Evolutionary conservation across 2,888 invertebrate genomes (phyloP).

Genomic region (Drosophila gaucha): DNA sequence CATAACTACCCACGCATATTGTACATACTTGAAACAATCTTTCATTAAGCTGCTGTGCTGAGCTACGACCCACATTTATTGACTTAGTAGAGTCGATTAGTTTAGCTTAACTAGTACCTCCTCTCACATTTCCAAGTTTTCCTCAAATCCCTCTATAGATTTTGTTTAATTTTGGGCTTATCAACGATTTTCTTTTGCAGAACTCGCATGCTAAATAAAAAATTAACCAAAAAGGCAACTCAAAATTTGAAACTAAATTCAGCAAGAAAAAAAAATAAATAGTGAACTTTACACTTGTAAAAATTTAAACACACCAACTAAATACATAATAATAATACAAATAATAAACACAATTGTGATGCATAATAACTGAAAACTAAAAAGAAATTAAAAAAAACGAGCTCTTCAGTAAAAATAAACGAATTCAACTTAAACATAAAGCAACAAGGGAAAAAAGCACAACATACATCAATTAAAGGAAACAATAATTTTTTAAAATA

Average conservation of each 20-base stretch:
- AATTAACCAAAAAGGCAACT: conserved; percentile 55
- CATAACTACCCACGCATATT: not conserved
- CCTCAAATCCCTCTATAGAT: conserved; percentile 53
- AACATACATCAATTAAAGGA: conserved; percentile 74
- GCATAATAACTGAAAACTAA: conserved; percentile 46
- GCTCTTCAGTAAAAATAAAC: conserved; percentile 30
- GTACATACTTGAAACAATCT: not conserved
- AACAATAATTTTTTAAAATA: conserved; percentile 68
- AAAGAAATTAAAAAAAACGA: conserved; percentile 33
- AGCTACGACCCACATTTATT: conserved; percentile 1
- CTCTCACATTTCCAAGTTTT: conserved; percentile 3
- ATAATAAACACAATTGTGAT: conserved; percentile 62
- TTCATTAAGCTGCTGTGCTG: conserved; percentile 24
- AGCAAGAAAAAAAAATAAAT: conserved; percentile 56
- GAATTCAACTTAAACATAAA: conserved; percentile 30
- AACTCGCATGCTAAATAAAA: conserved; percentile 74
- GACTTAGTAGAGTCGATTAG: not conserved
- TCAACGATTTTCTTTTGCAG: conserved; percentile 77
- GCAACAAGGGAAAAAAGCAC: conserved; percentile 42
- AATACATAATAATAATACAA: conserved; percentile 32
- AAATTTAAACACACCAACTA: conserved; percentile 43
- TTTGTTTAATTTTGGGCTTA: conserved; percentile 75
- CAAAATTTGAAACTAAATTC: conserved; percentile 63
- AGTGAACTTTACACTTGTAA: conserved; percentile 60
- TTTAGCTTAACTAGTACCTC: conserved; percentile 17